Evolutionary conservation across 37 sponge, comb jelly and placozoan genomes (phyloP), one percentile per base, ranked within the genome.

Genomic region (Diacarnus erythraeanus): DNA sequence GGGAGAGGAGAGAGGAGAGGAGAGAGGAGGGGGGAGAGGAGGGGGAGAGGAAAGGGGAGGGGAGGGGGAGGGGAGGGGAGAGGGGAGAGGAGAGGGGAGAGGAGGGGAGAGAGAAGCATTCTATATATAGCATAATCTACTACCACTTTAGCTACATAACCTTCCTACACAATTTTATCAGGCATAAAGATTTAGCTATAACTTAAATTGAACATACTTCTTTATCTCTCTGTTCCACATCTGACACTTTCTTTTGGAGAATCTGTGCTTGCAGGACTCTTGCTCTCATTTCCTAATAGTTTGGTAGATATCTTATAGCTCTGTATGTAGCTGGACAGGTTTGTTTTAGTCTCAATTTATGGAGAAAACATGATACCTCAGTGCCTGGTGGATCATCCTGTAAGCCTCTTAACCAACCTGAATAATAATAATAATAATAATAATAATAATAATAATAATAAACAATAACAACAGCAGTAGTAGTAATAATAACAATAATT

Each of bases 381-480:
- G 30, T 38, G 5, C 72, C 69, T 26, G 88, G 88, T 42, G 88
- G 88, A 36, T 81, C 65, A 2, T 88, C 23, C 20, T 70, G 36
- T 2, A 82, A 33, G 1, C 83, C 78, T 38, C 88, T 57, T 9
- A 88, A 63, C 88, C 88, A 88, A 39, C 83, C 88, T 88, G 69
- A 21, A 58, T 2, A 22, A 57, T 10, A 12, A 59, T 27, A 59
- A n/a, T 27, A 54, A 59, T 27, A n/a, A 23, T 18, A 56, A 15
- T n/a, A 8, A 3, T 38, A 68, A 38, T 26, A 68, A 68, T 64
- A 27, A 18, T 61, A 25, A 29, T 61, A 23, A 15, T 61, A 15
- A 27, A 82, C 88, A n/a, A n/a, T n/a, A n/a, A n/a, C n/a, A n/a
- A n/a, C n/a, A n/a, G n/a, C n/a, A n/a, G n/a, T n/a, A n/a, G n/a